Conservation (phyloP, 2,888 invertebrate genomes). For the Hypena proboscidalis region DNA sequence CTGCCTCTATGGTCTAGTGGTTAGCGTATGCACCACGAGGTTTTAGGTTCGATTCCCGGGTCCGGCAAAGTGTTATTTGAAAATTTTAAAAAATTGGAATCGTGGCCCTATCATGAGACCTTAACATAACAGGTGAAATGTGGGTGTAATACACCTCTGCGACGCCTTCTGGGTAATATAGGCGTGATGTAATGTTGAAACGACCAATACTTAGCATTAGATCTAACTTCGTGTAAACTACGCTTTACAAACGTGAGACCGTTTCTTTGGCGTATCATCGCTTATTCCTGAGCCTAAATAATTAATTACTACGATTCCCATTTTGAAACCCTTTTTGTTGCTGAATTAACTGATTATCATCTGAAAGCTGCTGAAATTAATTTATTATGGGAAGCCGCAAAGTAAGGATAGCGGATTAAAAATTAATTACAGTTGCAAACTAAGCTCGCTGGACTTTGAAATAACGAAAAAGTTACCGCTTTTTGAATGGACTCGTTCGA, state of each 20-base stretch:
- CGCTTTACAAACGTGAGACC: conserved; percentile 19
- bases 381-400: conserved; percentile 72
- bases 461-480: conserved; percentile 57
- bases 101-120: too few relatives aligned
- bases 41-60: too few relatives aligned
- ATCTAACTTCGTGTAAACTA: too few relatives aligned
- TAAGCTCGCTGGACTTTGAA: conserved; percentile 56
- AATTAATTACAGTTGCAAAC: conserved; percentile 74
- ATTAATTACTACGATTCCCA: conserved; percentile 48
- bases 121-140: too few relatives aligned
- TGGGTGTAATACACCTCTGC: too few relatives aligned
- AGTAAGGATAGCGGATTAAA: conserved; percentile 73
- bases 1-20: too few relatives aligned
- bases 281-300: conserved; percentile 43
- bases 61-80: too few relatives aligned
- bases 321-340: conserved; percentile 47
- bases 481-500: conserved; percentile 42
- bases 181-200: too few relatives aligned
- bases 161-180: too few relatives aligned
- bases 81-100: too few relatives aligned
- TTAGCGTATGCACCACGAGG: too few relatives aligned
- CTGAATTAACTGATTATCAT: conserved; percentile 62
- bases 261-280: conserved; percentile 29
- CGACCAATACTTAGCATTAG: too few relatives aligned
- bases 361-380: conserved; percentile 59